Conservation (phyloP, 1,140 invertebrate genomes). For the Zaprionus camerounensis region DNA sequence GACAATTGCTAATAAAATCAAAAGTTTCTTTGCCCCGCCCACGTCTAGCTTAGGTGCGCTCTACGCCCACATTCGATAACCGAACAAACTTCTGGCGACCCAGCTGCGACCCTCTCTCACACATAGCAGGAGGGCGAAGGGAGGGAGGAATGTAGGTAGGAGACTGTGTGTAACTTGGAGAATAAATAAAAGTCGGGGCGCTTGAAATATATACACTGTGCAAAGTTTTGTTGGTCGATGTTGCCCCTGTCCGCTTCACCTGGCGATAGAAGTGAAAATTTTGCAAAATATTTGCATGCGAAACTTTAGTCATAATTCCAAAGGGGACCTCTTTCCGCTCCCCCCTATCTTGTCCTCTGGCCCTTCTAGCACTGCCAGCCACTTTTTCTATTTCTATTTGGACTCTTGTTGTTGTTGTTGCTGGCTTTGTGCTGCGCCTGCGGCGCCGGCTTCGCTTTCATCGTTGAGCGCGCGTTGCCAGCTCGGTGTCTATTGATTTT, state of each 20-base stretch:
- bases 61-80: slow-evolving; percentile 65
- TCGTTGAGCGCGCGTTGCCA: slow-evolving; percentile 12
- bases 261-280: slow-evolving; percentile 62
- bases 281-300: slow-evolving; percentile 80
- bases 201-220: slow-evolving; percentile 58
- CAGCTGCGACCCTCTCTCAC: slow-evolving; percentile 42
- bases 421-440: slow-evolving; percentile 44
- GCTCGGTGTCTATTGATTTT: slow-evolving; percentile 66
- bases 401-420: slow-evolving; percentile 28
- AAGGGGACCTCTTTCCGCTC: slow-evolving; percentile 8
- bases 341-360: background rate
- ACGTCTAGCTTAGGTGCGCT: slow-evolving; percentile 22
- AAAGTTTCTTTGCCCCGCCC: slow-evolving; percentile 53
- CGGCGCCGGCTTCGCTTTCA: slow-evolving; percentile 60
- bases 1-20: slow-evolving; percentile 81
- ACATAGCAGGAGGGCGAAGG: slow-evolving; percentile 9
- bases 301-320: slow-evolving; percentile 80
- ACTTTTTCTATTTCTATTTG: slow-evolving; percentile 53
- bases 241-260: slow-evolving; percentile 55
- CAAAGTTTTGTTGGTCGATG: slow-evolving; percentile 60
- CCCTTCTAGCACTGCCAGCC: slow-evolving; percentile 22
- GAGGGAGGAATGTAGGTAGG: background rate
- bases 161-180: slow-evolving; percentile 54
- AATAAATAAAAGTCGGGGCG: slow-evolving; percentile 68
- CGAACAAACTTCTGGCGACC: slow-evolving; percentile 57